Base-by-base conservation (phyloP, 2,113 vertebrate species). In the Grammomys dolichurus region DNA sequence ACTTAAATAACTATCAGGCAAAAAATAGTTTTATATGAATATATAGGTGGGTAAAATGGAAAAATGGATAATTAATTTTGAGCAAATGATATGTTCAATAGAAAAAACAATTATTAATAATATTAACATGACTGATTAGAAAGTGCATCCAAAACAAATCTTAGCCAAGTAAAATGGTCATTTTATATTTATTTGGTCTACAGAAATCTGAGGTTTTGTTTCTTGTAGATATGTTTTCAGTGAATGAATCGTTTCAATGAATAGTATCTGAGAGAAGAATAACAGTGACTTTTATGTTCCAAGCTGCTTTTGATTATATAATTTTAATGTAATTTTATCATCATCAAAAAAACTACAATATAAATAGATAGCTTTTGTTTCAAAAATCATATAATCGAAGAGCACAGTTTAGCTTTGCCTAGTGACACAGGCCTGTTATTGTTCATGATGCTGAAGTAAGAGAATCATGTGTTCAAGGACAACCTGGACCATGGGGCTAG, bases 51-150 rank as follows among this genome's bases (percentile, higher is more conserved):
- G 14, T 2, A 40, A 40, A 96, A n/a, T 56, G 8, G 2, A 82
- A 54, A 69, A 87, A 67, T 11, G 77, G 87, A 40, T 3, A 77
- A 89, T 12, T 94, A n/a, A 86, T 48, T 67, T 82, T 89, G 36
- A 93, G 82, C 75, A 89, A n/a, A 51, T 82, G 13, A 11, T 69
- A 90, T 86, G 93, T 91, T 7, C 40, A 91, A 93, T 72, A 90
- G 28, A 67, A 67, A 91, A 67, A 46, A 17, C 16, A 31, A 85
- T 17, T 7, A 92, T 75, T 91, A 33, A 80, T 92, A 85, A 85
- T 73, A 48, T 58, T 63, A 19, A 80, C 5, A 72, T 85, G 60
- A 85, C 10, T 85, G 22, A 28, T 84, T 63, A 28, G 9, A 31
- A 17, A 7, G n/a, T 84, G n/a, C 4, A 86, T 46, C 70, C 9